Evolutionary conservation across 2,888 invertebrate species (phyloP), one percentile per base, ranked within the genome.

Genomic region (Ophonus ardosiacus): DNA sequence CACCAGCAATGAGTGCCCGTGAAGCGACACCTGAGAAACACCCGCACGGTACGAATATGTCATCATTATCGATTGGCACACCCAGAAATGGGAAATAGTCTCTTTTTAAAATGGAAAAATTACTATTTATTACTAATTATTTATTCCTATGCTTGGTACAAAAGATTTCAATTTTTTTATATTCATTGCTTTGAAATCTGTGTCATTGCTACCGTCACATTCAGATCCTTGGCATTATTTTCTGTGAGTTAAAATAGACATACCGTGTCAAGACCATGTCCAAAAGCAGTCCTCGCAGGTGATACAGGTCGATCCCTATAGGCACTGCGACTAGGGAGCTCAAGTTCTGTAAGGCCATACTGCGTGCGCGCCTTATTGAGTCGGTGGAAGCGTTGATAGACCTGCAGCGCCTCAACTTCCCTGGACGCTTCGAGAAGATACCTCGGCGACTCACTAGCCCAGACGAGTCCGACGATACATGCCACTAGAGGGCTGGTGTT

Each of bases 381-480:
- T 79, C 89, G 88, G 86, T 91, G 91, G 84, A 91, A 87, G 83
- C 90, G 94, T 93, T 96, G 96, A 88, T 96, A 96, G 0, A 96
- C 95, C 88, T 94, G 93, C 92, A 96, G 94, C 4, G 96, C 96
- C 89, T 96, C 96, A 0, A 96, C 95, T 87, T 96, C 96, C 84
- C 96, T 90, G 0, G 96, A 96, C 1, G 94, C 95, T 87, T 96
- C 95, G 17, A 96, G 92, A 0, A 96, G 91, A 89, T 94, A 96
- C 13, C 96, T 90, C 13, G 96, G 96, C 2, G 96, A 96, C 90
- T 96, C 96, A 56, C 94, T 95, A 40, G 95, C 93, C 93, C 96
- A 96, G 80, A 95, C 93, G 61, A 96, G 91, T 59, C 95, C 95
- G 61, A 95, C 89, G 7, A 96, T 93, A 10, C 96, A 94, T 10